These are phyloP conservation scores for Pheosia gnoma DNA, from an alignment of 2,888 invertebrate species.

Conservation along the genomic window DNA sequence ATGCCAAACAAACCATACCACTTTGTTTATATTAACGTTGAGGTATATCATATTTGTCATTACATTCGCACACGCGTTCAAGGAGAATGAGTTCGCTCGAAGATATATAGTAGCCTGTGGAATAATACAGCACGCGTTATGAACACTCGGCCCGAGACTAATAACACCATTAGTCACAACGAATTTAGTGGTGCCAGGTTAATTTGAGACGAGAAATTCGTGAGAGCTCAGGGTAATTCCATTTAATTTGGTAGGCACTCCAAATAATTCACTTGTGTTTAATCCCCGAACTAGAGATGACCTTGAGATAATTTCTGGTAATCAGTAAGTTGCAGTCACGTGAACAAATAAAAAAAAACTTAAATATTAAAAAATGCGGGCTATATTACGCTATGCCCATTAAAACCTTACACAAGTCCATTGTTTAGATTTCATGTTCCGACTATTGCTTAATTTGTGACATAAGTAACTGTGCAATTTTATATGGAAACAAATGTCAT, in stretches of 20 bases:
- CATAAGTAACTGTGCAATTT: too few species aligned
- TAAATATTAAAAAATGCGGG: too few species aligned
- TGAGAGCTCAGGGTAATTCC: slow-evolving; percentile 39
- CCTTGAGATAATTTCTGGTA: background rate
- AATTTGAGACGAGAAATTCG: slow-evolving; percentile 40
- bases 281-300: background rate
- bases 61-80: slow-evolving; percentile 26
- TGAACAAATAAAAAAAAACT: too few species aligned
- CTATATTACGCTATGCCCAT: too few species aligned
- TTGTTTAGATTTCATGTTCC: too few species aligned
- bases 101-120: slow-evolving; percentile 46
- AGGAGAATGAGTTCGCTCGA: slow-evolving; percentile 34
- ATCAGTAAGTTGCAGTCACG: background rate
- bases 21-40: background rate
- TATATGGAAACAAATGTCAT: too few species aligned
- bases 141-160: slow-evolving; percentile 50
- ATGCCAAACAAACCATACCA: background rate
- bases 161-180: slow-evolving; percentile 57
- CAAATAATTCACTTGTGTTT: slow-evolving; percentile 1
- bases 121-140: slow-evolving; percentile 50
- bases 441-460: too few species aligned
- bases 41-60: slow-evolving; percentile 22
- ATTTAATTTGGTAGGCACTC: slow-evolving; percentile 19
- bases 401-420: too few species aligned
- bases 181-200: slow-evolving; percentile 48